A percentile compares a stretch with the other conserved stretches of the same genome.
These are phyloP conservation scores for Carcinoscorpius rotundicauda DNA, from an alignment of 1,140 invertebrate genomes.

Conservation along the genomic window DNA sequence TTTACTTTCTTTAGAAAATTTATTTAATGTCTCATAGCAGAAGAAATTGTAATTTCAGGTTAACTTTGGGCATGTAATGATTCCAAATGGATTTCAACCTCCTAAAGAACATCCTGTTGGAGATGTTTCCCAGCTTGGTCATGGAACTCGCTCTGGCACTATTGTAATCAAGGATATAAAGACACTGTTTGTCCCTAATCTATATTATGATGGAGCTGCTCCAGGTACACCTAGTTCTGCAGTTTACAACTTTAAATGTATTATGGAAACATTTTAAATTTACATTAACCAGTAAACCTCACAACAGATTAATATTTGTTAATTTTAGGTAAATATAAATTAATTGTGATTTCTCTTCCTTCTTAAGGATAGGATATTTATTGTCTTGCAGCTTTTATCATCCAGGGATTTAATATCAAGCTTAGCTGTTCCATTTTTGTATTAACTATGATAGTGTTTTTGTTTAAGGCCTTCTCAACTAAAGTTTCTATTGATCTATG, in stretches of 20 bases:
- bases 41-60: constrained; percentile 6
- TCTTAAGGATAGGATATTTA: neutral
- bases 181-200: constrained; percentile 56
- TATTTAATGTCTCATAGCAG: too few relatives aligned
- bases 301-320: neutral
- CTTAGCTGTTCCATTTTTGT: too few relatives aligned
- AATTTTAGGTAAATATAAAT: neutral
- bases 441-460: too few relatives aligned
- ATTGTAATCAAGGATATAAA: constrained; percentile 68
- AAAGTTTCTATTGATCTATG: too few relatives aligned
- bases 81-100: constrained; percentile 53
- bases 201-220: constrained; percentile 56
- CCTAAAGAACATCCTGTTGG: constrained; percentile 18
- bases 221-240: constrained; percentile 32
- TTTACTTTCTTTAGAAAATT: too few relatives aligned
- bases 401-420: too few relatives aligned
- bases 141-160: constrained; percentile 53
- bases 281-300: neutral
- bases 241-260: too few relatives aligned
- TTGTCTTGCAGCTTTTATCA: too few relatives aligned
- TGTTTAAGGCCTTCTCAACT: too few relatives aligned
- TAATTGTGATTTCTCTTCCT: constrained; percentile 17
- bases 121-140: constrained; percentile 25
- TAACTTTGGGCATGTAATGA: constrained; percentile 71
- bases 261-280: too few relatives aligned